Evolutionary conservation across 2,113 vertebrate species (phyloP).

Genomic region (Isurus oxyrinchus): DNA sequence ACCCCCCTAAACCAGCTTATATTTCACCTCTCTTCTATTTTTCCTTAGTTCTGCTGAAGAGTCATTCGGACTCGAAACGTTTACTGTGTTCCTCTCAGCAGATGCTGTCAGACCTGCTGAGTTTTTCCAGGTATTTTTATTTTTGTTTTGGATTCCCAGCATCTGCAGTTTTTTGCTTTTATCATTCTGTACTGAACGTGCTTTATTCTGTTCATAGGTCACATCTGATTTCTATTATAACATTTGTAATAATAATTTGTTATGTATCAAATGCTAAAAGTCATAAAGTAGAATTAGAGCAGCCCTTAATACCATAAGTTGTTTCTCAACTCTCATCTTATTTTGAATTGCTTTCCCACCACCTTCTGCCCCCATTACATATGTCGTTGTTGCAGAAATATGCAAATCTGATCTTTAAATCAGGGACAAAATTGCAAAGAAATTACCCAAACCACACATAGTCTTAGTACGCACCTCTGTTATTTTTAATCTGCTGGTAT

Average conservation of each 20-base stretch:
- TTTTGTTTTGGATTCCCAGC: too few relatives aligned
- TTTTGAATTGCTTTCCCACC: background rate
- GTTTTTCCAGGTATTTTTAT: too few relatives aligned
- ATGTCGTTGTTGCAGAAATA: background rate
- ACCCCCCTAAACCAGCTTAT: too few relatives aligned
- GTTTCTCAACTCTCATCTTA: background rate
- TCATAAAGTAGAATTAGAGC: constrained; percentile 19
- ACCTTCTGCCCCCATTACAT: background rate
- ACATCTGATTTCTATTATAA: constrained; percentile 26
- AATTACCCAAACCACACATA: background rate
- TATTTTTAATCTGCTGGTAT: background rate
- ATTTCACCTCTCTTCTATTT: too few relatives aligned
- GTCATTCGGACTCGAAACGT: too few relatives aligned
- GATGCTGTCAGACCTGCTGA: too few relatives aligned
- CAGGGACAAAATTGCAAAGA: background rate
- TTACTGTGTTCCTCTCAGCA: too few relatives aligned
- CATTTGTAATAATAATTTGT: constrained; percentile 7
- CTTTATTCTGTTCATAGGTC: background rate
- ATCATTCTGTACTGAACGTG: background rate
- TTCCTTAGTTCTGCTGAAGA: too few relatives aligned
- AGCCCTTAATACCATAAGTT: background rate
- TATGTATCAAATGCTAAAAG: background rate
- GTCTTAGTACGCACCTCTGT: background rate
- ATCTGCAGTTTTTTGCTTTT: too few relatives aligned
- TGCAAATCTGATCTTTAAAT: background rate